These are phyloP conservation scores for Rhyacophila evoluta DNA, from an alignment of 2,888 invertebrate species.

Conservation along the genomic window DNA sequence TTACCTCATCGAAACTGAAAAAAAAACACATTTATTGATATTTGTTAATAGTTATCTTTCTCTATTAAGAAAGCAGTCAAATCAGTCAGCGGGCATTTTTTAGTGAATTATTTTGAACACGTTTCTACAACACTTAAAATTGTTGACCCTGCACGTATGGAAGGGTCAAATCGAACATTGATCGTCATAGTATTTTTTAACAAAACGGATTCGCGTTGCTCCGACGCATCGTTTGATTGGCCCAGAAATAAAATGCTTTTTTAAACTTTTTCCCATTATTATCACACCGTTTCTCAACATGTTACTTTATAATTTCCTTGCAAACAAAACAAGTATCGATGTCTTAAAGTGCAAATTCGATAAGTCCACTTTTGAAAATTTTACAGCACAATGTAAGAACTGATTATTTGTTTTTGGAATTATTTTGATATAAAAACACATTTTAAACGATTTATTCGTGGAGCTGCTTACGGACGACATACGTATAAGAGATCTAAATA, in stretches of 20 bases:
- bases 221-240: slow-evolving; percentile 35
- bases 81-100: slow-evolving; percentile 39
- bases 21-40: background rate
- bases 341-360: too few species aligned
- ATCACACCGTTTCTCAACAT: background rate
- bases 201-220: slow-evolving; percentile 1
- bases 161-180: slow-evolving; percentile 42
- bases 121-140: slow-evolving; percentile 46
- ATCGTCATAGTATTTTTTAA: slow-evolving; percentile 38
- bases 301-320: background rate
- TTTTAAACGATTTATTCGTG: too few species aligned
- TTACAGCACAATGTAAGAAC: too few species aligned
- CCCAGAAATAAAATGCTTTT: slow-evolving; percentile 25
- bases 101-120: slow-evolving; percentile 46
- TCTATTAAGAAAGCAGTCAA: slow-evolving; percentile 44
- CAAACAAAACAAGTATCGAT: too few species aligned
- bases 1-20: background rate
- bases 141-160: slow-evolving; percentile 42
- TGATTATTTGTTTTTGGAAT: too few species aligned
- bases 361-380: too few species aligned
- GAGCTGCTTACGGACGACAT: too few species aligned
- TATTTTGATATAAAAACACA: too few species aligned
- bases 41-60: slow-evolving; percentile 9
- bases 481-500: too few species aligned
- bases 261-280: background rate